Evolutionary conservation across 2,888 invertebrate genomes (phyloP).

Genomic region (Drosophila yooni): DNA sequence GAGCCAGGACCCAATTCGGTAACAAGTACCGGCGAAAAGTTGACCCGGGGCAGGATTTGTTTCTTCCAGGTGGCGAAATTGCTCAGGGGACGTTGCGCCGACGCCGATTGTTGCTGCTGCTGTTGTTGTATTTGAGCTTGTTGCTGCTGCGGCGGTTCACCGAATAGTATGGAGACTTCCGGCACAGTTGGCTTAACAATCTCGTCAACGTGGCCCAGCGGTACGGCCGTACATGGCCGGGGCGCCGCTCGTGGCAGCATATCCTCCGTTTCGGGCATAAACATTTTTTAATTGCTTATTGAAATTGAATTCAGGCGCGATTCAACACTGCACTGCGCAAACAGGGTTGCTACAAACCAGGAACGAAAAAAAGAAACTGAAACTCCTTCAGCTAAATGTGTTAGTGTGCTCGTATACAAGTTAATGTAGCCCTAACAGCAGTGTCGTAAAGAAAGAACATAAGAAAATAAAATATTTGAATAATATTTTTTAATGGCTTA

Average conservation of each 20-base stretch:
- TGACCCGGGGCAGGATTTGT: conserved; percentile 78
- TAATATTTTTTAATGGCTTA: conserved; percentile 65
- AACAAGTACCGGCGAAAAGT: conserved; percentile 63
- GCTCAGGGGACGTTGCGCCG: conserved; percentile 46
- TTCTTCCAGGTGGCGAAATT: conserved; percentile 81
- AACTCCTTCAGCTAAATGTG: neutral
- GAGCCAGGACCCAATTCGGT: conserved; percentile 58
- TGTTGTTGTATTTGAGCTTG: conserved; percentile 25
- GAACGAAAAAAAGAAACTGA: neutral
- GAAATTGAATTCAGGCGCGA: conserved; percentile 66
- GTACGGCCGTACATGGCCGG: conserved; percentile 67
- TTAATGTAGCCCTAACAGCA: conserved; percentile 33
- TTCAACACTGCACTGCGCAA: conserved; percentile 15
- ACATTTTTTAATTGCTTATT: conserved; percentile 62
- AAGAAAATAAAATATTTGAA: neutral
- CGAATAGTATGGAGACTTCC: conserved; percentile 77
- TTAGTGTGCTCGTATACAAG: neutral
- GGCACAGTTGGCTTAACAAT: conserved; percentile 70
- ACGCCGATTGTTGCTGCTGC: conserved; percentile 26
- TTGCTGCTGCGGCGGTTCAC: conserved; percentile 50
- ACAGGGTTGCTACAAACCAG: conserved; percentile 20
- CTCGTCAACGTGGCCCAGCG: conserved; percentile 50
- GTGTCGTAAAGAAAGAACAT: conserved; percentile 12
- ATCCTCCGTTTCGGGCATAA: conserved; percentile 82
- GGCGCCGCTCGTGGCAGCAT: conserved; percentile 83